Evolutionary conservation across 2,888 invertebrate species (phyloP), one percentile per base, ranked within the genome.

Genomic region (Vesta saturnalis): DNA sequence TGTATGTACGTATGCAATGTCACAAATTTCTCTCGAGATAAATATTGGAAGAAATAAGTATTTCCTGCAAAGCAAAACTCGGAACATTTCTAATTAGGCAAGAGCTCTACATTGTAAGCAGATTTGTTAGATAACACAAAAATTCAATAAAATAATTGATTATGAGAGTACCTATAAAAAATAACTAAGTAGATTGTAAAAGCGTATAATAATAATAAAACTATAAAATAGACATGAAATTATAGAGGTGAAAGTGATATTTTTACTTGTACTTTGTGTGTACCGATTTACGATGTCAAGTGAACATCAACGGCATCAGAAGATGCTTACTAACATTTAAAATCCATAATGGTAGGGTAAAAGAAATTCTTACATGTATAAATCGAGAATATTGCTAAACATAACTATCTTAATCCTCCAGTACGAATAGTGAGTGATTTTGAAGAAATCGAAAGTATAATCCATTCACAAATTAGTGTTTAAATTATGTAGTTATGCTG

Each of bases 271-370:
- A 49, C 15, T n/a, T 12, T 12, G 12, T 52, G 19, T 52, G 52
- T 52, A 21, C 18, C 19, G n/a, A 39, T 39, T 39, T 12, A 39
- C 39, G 52, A 52, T 52, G 19, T 52, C 1, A 21, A 52, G 19
- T 16, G 52, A 19, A 49, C 19, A 19, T 15, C 19, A 52, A 1
- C 6, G 18, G 1, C 52, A 18, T 52, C 52, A 52, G n/a, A 52
- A 19, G 52, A 52, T 52, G 12, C 52, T 3, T 52, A n/a, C n/a
- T n/a, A n/a, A n/a, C 21, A 19, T 19, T 1, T 19, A 21, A 52
- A 52, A 1, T 19, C 18, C 2, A 52, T 52, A 52, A 18, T 52
- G 52, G 52, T 52, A 52, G 52, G 52, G 52, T 52, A 52, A 52
- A 52, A 52, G 52, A 52, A 52, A 52, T 52, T 52, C 19, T 18